phyloP scores from a whole-genome alignment of 1,140 invertebrate genomes.

The Nebria ingens region DNA sequence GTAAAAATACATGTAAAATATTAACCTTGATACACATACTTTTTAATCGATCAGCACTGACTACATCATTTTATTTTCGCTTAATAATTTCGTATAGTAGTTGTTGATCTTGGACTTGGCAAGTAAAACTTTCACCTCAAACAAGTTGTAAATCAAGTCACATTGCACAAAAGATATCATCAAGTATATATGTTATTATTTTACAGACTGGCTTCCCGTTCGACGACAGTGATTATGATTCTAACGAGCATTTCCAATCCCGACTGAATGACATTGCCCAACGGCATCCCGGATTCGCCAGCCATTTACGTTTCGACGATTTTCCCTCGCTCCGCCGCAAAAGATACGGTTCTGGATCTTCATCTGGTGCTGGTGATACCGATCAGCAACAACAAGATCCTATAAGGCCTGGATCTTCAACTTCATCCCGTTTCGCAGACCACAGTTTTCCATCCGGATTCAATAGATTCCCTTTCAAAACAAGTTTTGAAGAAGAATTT shows the following conservation, averaged over 20 bases:
- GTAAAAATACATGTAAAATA: too few relatives aligned
- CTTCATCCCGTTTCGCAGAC: slow-evolving; percentile 17
- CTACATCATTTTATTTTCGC: too few relatives aligned
- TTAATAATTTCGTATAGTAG: too few relatives aligned
- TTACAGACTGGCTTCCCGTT: slow-evolving; percentile 56
- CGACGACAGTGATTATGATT: slow-evolving; percentile 45
- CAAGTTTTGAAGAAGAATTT: slow-evolving; percentile 24
- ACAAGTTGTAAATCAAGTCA: too few relatives aligned
- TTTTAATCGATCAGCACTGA: too few relatives aligned
- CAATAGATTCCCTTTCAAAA: slow-evolving; percentile 21
- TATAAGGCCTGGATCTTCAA: neutral
- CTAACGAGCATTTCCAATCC: slow-evolving; percentile 39
- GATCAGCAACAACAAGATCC: slow-evolving; percentile 22
- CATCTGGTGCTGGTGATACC: slow-evolving; percentile 34
- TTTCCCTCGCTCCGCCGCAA: slow-evolving; percentile 33
- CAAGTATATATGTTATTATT: slow-evolving; percentile 15
- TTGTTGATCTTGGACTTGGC: too few relatives aligned
- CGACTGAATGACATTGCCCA: slow-evolving; percentile 46
- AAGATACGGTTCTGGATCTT: slow-evolving; percentile 40
- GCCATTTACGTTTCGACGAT: slow-evolving; percentile 41
- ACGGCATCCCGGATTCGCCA: slow-evolving; percentile 50
- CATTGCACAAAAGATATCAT: too few relatives aligned
- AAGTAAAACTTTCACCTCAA: too few relatives aligned
- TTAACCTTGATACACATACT: too few relatives aligned
- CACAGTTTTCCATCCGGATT: slow-evolving; percentile 41